Evolutionary conservation across 2,888 invertebrate genomes (phyloP).

Genomic region (Cyclophora punctaria): DNA sequence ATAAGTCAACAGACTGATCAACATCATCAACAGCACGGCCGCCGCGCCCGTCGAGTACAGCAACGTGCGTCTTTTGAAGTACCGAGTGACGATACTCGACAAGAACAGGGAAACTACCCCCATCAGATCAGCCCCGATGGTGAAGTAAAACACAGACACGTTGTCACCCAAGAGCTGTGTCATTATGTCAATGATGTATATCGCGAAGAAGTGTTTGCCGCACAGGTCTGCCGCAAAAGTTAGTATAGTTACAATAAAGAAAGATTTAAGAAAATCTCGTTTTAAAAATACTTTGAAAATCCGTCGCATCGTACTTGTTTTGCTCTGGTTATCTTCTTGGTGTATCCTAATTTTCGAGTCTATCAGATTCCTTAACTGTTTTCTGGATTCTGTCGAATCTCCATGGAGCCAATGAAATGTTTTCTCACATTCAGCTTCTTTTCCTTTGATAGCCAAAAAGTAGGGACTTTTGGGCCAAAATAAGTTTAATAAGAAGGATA

Average conservation of each 20-base stretch:
- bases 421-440: conserved; percentile 28
- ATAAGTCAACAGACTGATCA: conserved; percentile 22
- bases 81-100: no score
- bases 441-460: conserved; percentile 32
- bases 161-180: conserved; percentile 24
- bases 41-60: conserved; percentile 25
- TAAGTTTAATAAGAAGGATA: conserved; percentile 20
- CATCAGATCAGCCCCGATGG: conserved; percentile 31
- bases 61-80: conserved; percentile 27
- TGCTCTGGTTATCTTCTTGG: no score
- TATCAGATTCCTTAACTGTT: conserved; percentile 28
- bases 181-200: conserved; percentile 34
- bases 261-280: conserved; percentile 31
- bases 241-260: conserved; percentile 24
- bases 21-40: conserved; percentile 26
- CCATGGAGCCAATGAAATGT: conserved; percentile 33
- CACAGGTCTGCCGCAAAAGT: conserved; percentile 29
- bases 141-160: conserved; percentile 28
- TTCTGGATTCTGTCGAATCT: conserved; percentile 16
- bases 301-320: no score
- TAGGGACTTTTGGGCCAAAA: conserved; percentile 42
- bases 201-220: conserved; percentile 32
- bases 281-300: conserved; percentile 13
- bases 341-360: conserved; percentile 4
- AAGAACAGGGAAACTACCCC: conserved; percentile 1